phyloP scores from a whole-genome alignment of 2,888 invertebrate genomes.

The Heliconius charithonia region DNA sequence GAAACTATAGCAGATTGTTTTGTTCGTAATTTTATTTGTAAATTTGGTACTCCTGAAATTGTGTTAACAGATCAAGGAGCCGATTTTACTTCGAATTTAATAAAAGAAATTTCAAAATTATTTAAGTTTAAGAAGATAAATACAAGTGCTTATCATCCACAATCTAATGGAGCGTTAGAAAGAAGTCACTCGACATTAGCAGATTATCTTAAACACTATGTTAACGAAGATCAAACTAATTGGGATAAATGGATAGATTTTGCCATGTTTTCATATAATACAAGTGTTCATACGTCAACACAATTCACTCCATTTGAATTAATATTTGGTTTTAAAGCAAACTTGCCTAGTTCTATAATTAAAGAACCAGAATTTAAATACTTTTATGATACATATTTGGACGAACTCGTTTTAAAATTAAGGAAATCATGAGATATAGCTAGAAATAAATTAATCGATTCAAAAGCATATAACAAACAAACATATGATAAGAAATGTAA shows the following conservation, averaged over 20 bases:
- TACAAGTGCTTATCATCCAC: conserved; percentile 55
- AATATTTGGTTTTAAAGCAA: conserved; percentile 53
- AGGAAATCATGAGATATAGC: conserved; percentile 44
- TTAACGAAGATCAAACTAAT: too few relatives aligned
- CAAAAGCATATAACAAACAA: conserved; percentile 36
- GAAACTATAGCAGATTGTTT: conserved; percentile 52
- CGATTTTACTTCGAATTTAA: conserved; percentile 57
- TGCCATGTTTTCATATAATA: not conserved
- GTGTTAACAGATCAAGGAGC: conserved; percentile 62
- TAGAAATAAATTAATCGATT: conserved; percentile 46
- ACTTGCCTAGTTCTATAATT: conserved; percentile 49
- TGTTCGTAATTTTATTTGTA: conserved; percentile 42
- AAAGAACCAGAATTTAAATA: conserved; percentile 53
- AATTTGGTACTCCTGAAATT: conserved; percentile 57
- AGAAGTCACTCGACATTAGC: conserved; percentile 54
- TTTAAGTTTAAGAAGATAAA: conserved; percentile 51
- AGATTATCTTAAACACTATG: conserved; percentile 58
- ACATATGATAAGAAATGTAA: not conserved
- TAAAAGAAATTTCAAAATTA: conserved; percentile 50
- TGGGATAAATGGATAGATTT: too few relatives aligned
- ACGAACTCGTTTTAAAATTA: conserved; percentile 49
- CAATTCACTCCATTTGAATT: conserved; percentile 48
- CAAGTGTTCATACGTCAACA: not conserved
- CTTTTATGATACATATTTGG: conserved; percentile 49
- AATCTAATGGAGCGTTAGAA: conserved; percentile 56